These are phyloP conservation scores for Delichon dasypus DNA, from an alignment of 2,797 vertebrate species.

Conservation along the genomic window DNA sequence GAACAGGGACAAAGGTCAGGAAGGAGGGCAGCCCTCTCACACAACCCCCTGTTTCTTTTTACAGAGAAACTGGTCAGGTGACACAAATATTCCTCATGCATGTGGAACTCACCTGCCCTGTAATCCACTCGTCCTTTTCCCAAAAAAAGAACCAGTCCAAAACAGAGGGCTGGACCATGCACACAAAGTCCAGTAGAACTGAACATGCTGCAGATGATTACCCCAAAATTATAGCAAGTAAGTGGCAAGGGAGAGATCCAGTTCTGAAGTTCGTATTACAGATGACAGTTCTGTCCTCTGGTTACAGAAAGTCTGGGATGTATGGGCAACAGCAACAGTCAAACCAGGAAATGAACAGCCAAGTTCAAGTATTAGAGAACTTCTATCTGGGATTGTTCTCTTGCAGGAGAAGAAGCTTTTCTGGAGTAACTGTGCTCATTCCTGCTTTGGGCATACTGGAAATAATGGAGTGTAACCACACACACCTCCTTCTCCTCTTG, in stretches of 20 bases:
- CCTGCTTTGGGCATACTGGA: not conserved
- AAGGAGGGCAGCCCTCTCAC: not conserved
- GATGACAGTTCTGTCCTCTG: not conserved
- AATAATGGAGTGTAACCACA: not conserved
- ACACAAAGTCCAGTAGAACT: not conserved
- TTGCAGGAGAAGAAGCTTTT: not conserved
- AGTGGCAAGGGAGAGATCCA: not conserved
- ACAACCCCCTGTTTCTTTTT: not conserved
- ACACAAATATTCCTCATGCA: not conserved
- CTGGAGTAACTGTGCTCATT: not conserved
- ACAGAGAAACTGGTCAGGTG: not conserved
- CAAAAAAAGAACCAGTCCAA: not conserved
- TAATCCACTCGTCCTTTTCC: not conserved
- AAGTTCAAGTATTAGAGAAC: not conserved
- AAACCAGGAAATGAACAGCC: not conserved
- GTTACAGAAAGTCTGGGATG: not conserved
- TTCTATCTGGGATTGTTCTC: not conserved
- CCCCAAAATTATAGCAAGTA: not conserved
- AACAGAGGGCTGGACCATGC: not conserved
- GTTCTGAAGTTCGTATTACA: not conserved
- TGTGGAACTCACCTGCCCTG: not conserved
- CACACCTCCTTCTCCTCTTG: not conserved
- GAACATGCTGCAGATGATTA: not conserved
- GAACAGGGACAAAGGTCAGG: slow-evolving; percentile 31
- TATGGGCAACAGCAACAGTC: not conserved